Conservation (phyloP, 2,888 invertebrate genomes). For the Xestia ashworthii region DNA sequence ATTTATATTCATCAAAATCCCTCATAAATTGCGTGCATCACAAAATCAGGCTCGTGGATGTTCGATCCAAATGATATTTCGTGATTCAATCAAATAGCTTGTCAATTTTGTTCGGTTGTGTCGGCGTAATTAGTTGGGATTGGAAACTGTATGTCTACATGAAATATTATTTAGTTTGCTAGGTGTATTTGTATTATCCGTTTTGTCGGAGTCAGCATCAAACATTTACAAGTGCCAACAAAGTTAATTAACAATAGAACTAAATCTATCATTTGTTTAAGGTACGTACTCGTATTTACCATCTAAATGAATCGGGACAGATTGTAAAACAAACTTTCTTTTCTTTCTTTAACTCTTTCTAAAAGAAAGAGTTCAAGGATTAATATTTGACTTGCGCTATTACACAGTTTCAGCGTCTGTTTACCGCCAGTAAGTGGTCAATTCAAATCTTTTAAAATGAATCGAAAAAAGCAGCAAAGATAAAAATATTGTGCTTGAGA, state of each 20-base stretch:
- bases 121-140: conserved; percentile 54
- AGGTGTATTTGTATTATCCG: conserved; percentile 23
- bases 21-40: conserved; percentile 67
- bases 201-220: conserved; percentile 22
- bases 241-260: background rate
- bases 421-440: conserved; percentile 20
- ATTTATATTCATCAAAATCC: conserved; percentile 77
- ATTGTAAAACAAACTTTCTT: background rate
- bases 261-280: background rate
- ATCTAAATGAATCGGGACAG: background rate
- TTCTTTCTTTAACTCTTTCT: background rate
- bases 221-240: conserved; percentile 11
- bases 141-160: conserved; percentile 49
- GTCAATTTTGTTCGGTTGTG: conserved; percentile 52
- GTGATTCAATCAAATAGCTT: conserved; percentile 57
- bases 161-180: conserved; percentile 28
- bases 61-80: conserved; percentile 54
- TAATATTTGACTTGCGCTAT: background rate
- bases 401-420: background rate
- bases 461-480: conserved; percentile 59
- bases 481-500: conserved; percentile 72
- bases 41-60: conserved; percentile 44
- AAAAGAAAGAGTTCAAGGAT: too few relatives aligned
- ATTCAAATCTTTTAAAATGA: conserved; percentile 49
- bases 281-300: background rate